Evolutionary conservation across 1,140 invertebrate genomes (phyloP), one percentile per base, ranked within the genome.

Genomic region (Lucilia sericata): DNA sequence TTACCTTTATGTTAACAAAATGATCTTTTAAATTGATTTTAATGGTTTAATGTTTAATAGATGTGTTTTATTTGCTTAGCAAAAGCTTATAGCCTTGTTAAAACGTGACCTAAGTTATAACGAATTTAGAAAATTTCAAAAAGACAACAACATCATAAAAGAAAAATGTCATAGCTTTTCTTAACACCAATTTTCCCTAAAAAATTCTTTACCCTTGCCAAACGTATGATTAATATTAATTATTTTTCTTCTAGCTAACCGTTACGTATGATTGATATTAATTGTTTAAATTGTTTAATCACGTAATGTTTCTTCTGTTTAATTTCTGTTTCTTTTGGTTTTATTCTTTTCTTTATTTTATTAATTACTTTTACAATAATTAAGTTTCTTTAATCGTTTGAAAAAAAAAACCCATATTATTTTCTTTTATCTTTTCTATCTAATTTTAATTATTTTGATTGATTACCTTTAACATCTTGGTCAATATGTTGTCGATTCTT

Each of bases 231-330:
- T 70, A 70, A 70, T 25, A 70, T 70, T 70, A 21, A 70, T 70
- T 60, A n/a, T 7, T 60, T 60, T n/a, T 70, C 0, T 70, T 25
- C 25, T 70, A 1, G n/a, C 21, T 8, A 12, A 55, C 9, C 51
- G 19, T 21, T 21, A 55, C 65, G 65, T 70, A 70, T 70, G 65
- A 70, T 70, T 70, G 19, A 70, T 70, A 70, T 70, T 70, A 70
- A 70, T 70, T 70, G 65, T 10, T 70, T 7, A 70, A 21, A 21
- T 70, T 55, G 17, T 55, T 55, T 17, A 55, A 55, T 17, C 17
- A 55, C 17, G 51, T 55, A 10, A 55, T 17, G 17, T 55, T 14
- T 2, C 13, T n/a, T 49, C 49, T 12, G 25, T 30, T 30, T 30
- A 30, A 49, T 49, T 49, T 49, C 13, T 2, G 49, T 49, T 49